Evolutionary conservation across 1,140 invertebrate genomes (phyloP).

Genomic region (Lordiphosa clarofinis): DNA sequence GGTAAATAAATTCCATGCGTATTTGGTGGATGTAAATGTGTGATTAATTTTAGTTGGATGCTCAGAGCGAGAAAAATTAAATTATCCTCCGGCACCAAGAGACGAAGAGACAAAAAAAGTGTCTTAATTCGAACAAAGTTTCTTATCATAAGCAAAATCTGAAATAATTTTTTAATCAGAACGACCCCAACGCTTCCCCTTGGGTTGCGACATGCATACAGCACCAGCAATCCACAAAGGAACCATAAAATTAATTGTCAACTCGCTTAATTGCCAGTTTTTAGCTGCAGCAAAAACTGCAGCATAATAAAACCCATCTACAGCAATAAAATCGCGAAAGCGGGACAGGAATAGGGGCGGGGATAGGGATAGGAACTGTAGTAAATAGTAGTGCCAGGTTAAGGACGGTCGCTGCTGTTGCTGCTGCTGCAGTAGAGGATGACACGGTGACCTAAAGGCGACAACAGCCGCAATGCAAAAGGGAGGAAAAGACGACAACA

Average conservation of each 20-base stretch:
- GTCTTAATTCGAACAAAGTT: too few species aligned
- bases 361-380: constrained; percentile 5
- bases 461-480: constrained; percentile 44
- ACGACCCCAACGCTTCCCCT: too few species aligned
- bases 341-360: constrained; percentile 8
- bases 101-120: too few species aligned
- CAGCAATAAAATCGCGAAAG: constrained; percentile 23
- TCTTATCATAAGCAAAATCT: too few species aligned
- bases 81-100: too few species aligned
- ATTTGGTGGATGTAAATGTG: too few species aligned
- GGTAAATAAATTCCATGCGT: too few species aligned
- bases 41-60: too few species aligned
- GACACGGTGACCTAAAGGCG: constrained; percentile 59
- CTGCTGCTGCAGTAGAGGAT: constrained; percentile 39
- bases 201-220: not conserved
- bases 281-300: constrained; percentile 47
- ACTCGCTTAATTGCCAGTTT: constrained; percentile 44
- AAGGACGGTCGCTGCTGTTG: constrained; percentile 23
- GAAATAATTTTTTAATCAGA: too few species aligned
- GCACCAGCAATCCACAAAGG: constrained; percentile 9
- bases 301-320: constrained; percentile 40
- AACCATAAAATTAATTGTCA: constrained; percentile 38
- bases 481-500: constrained; percentile 4
- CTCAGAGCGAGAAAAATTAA: too few species aligned
- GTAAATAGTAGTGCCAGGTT: constrained; percentile 14